phyloP scores from a whole-genome alignment of 2,113 vertebrate species.

The Mionectes macconnelli region DNA sequence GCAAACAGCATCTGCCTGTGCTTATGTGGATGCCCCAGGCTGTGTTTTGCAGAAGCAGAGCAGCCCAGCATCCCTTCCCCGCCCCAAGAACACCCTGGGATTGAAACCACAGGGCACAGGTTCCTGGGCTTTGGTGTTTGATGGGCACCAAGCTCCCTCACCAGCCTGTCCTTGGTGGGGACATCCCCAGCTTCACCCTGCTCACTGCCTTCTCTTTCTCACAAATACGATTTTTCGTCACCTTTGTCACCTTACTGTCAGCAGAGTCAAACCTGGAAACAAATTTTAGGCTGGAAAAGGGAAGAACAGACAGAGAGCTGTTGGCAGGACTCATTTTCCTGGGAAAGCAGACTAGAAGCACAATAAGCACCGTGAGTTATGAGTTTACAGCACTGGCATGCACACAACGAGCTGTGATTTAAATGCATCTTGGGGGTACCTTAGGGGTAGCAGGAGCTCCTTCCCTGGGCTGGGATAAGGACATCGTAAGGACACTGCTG shows the following conservation, averaged over 20 bases:
- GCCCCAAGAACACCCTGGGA: neutral
- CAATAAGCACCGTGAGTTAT: neutral
- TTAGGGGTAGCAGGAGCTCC: neutral
- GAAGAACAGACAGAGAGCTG: neutral
- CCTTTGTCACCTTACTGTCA: neutral
- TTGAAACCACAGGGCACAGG: accelerated
- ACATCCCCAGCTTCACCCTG: neutral
- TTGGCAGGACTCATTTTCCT: neutral
- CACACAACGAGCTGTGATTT: neutral
- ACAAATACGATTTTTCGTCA: neutral
- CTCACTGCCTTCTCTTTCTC: neutral
- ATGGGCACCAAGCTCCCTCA: accelerated
- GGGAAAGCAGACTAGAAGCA: neutral
- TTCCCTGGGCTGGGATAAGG: neutral
- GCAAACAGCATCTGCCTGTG: neutral
- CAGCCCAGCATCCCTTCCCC: neutral
- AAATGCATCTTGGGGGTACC: neutral
- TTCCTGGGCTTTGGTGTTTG: neutral
- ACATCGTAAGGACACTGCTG: neutral
- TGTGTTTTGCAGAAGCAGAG: neutral
- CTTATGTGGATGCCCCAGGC: neutral
- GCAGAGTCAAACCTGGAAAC: neutral
- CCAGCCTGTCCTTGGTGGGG: neutral
- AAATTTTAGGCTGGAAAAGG: neutral
- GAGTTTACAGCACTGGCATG: neutral